These are phyloP conservation scores for Calyptomena viridis DNA, from an alignment of 2,113 vertebrate genomes.

Conservation along the genomic window DNA sequence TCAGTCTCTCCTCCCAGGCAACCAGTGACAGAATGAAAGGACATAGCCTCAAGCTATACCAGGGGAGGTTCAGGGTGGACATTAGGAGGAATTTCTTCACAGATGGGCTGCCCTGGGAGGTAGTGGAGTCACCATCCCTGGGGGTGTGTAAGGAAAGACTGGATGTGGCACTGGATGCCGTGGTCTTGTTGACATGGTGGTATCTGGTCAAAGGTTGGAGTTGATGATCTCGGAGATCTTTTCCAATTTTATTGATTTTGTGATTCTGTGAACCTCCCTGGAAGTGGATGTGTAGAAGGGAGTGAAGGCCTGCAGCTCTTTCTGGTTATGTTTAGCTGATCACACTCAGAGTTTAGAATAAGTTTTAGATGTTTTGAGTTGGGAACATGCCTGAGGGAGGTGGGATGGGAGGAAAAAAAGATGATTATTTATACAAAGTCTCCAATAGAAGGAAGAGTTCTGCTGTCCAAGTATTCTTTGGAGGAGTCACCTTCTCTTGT, in stretches of 20 bases:
- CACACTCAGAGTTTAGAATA: neutral
- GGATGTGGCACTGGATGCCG: neutral
- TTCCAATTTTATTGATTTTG: neutral
- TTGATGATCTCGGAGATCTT: neutral
- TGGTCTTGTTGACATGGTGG: neutral
- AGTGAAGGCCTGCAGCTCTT: neutral
- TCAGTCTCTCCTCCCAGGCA: neutral
- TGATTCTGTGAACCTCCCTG: neutral
- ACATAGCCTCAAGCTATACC: neutral
- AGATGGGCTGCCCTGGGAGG: neutral
- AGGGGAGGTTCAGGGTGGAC: neutral
- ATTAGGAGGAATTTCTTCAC: neutral
- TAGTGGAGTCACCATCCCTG: neutral
- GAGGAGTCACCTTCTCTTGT: neutral
- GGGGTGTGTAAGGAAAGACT: neutral
- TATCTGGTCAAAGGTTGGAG: neutral
- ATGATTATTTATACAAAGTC: neutral
- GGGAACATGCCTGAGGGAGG: accelerated
- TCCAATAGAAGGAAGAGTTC: neutral
- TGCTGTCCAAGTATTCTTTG: neutral
- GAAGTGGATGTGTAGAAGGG: neutral
- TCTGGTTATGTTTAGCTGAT: neutral
- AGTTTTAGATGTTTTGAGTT: neutral
- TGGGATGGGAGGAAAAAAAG: neutral
- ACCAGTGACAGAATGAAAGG: neutral